Percentiles rank a stretch among this genome's conserved stretches.
These are phyloP conservation scores for Sternarchorhynchus goeldii DNA, from an alignment of 2,797 vertebrate genomes.

Conservation along the genomic window DNA sequence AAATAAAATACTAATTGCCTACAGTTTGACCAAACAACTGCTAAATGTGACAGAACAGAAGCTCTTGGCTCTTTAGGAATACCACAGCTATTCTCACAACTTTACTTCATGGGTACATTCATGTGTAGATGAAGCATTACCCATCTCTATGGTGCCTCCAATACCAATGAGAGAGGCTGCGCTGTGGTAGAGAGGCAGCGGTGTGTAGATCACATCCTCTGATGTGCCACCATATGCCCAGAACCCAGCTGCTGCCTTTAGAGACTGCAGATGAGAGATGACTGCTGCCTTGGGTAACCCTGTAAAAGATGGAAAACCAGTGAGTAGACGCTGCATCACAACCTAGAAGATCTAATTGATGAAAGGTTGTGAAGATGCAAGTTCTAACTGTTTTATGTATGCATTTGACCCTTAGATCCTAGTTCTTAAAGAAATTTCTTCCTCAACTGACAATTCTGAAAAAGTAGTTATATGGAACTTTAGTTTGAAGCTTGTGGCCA, in stretches of 20 bases:
- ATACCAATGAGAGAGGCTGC: conserved; percentile 86
- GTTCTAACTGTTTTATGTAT: no score
- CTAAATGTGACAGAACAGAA: neutral
- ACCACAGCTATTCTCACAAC: neutral
- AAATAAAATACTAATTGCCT: neutral
- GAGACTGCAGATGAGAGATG: conserved; percentile 84
- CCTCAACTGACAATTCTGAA: neutral
- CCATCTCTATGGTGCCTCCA: conserved; percentile 85
- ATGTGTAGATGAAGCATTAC: conserved; percentile 63
- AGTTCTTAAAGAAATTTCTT: no score
- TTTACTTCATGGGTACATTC: neutral
- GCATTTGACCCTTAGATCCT: no score
- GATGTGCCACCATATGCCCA: conserved; percentile 77
- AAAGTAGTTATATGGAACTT: neutral
- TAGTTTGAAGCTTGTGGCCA: neutral
- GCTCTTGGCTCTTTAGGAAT: neutral
- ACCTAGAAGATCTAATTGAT: neutral
- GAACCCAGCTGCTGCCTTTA: conserved; percentile 84
- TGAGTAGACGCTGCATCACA: neutral
- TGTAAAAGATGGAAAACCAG: conserved; percentile 57
- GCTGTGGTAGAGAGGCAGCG: conserved; percentile 90
- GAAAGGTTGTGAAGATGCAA: no score
- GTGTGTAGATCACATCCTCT: conserved; percentile 84
- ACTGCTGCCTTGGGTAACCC: conserved; percentile 91
- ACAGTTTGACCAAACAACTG: neutral